Conservation (phyloP, 2,888 invertebrate species). For the Panopea generosa region DNA sequence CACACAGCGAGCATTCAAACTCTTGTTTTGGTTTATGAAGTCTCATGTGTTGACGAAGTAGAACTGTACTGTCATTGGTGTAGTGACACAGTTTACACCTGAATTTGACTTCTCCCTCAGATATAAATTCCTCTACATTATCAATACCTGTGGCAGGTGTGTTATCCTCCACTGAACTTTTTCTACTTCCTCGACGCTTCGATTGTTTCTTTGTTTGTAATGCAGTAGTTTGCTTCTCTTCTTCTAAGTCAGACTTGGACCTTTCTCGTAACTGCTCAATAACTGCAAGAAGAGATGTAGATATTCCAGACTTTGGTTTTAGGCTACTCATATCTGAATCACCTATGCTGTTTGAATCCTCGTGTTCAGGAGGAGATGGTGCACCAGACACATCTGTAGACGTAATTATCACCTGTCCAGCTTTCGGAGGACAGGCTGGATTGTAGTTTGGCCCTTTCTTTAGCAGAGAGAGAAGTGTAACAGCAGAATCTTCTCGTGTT, state of each 20-base stretch:
- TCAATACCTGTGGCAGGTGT: slow-evolving; percentile 68
- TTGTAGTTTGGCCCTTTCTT: slow-evolving; percentile 75
- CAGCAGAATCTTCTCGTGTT: slow-evolving; percentile 71
- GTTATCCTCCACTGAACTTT: slow-evolving; percentile 64
- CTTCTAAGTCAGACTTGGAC: slow-evolving; percentile 70
- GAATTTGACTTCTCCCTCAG: slow-evolving; percentile 69
- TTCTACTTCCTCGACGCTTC: slow-evolving; percentile 62
- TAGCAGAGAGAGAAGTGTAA: slow-evolving; percentile 74
- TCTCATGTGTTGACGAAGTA: slow-evolving; percentile 81
- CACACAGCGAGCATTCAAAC: slow-evolving; percentile 83
- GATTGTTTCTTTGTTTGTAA: slow-evolving; percentile 47
- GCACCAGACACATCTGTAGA: slow-evolving; percentile 9
- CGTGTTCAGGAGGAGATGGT: slow-evolving; percentile 40
- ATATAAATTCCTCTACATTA: slow-evolving; percentile 77
- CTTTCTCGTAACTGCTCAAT: slow-evolving; percentile 83
- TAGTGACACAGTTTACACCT: slow-evolving; percentile 84
- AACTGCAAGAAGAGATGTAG: slow-evolving; percentile 83
- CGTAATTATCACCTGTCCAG: background rate
- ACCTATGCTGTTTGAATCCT: slow-evolving; percentile 53
- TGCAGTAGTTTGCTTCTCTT: slow-evolving; percentile 36
- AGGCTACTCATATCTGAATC: slow-evolving; percentile 41
- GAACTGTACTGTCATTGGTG: slow-evolving; percentile 71
- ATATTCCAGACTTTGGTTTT: slow-evolving; percentile 77
- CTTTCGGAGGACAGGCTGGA: slow-evolving; percentile 68
- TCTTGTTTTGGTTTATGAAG: slow-evolving; percentile 82